phyloP scores from a whole-genome alignment of 2,113 vertebrate species.

The Xenopus borealis region DNA sequence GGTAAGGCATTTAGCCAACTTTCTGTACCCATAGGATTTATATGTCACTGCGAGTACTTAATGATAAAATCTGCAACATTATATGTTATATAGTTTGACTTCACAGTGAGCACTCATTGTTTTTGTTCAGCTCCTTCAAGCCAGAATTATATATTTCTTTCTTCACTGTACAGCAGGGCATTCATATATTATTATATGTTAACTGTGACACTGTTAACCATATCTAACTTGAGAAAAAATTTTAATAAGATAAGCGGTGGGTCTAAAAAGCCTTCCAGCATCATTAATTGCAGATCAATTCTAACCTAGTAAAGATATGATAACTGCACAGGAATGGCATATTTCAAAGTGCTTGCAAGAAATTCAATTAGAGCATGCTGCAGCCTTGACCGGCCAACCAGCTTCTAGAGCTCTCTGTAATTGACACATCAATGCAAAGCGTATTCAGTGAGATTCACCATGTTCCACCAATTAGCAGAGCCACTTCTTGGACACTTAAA shows the following conservation, averaged over 20 bases:
- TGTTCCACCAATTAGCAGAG: constrained; percentile 38
- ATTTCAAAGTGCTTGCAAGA: constrained; percentile 30
- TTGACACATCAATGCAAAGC: constrained; percentile 24
- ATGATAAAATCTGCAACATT: background rate
- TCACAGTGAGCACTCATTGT: background rate
- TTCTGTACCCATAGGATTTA: background rate
- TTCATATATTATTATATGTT: constrained; percentile 6
- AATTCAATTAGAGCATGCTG: constrained; percentile 35
- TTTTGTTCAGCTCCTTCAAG: background rate
- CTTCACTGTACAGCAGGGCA: background rate
- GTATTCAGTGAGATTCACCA: constrained; percentile 23
- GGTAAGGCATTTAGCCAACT: background rate
- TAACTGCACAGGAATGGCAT: constrained; percentile 35
- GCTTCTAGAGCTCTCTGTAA: constrained; percentile 18
- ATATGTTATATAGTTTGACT: background rate
- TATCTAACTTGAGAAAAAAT: constrained; percentile 32
- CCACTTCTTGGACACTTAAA: constrained; percentile 19
- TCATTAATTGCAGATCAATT: constrained; percentile 42
- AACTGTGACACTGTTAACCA: constrained; percentile 16
- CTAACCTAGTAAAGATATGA: constrained; percentile 43
- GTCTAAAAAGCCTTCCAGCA: constrained; percentile 31
- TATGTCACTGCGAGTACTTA: background rate
- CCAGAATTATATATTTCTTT: background rate
- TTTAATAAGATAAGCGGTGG: constrained; percentile 33
- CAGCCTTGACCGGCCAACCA: constrained; percentile 17